A percentile compares a stretch with the other conserved stretches of the same genome.
Evolutionary conservation across 2,113 vertebrate species (phyloP).

Genomic region (Vombatus ursinus): DNA sequence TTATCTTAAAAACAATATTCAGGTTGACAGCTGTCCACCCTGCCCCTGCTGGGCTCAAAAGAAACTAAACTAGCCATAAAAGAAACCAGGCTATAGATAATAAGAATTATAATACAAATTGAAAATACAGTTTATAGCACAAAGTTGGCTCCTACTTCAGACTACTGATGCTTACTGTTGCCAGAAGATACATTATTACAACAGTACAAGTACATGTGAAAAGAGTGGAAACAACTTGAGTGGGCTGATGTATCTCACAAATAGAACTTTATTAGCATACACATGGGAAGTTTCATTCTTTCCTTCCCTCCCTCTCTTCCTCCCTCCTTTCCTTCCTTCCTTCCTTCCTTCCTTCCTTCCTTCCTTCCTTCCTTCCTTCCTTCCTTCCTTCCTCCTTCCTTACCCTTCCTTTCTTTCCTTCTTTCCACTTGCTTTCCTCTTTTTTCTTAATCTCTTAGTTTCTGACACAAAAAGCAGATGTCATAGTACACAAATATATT

Average conservation of each 20-base stretch:
- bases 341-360: background rate
- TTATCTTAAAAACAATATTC: constrained; percentile 48
- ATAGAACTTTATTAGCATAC: constrained; percentile 64
- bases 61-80: constrained; percentile 67
- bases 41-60: constrained; percentile 55
- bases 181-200: constrained; percentile 27
- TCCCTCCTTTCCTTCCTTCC: background rate
- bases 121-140: constrained; percentile 56
- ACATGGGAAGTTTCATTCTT: constrained; percentile 51
- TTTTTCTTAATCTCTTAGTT: constrained; percentile 23
- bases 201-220: constrained; percentile 31
- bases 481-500: constrained; percentile 41
- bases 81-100: constrained; percentile 65
- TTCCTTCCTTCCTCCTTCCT: background rate
- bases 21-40: constrained; percentile 31
- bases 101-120: constrained; percentile 71
- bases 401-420: background rate
- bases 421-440: background rate
- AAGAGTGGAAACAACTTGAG: constrained; percentile 50
- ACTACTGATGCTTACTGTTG: constrained; percentile 46
- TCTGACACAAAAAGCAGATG: constrained; percentile 53
- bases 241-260: constrained; percentile 56
- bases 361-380: background rate
- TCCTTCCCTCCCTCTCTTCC: background rate
- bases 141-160: constrained; percentile 44